Base-by-base conservation (phyloP, 2,888 invertebrate species). In the Beris morrisii region DNA sequence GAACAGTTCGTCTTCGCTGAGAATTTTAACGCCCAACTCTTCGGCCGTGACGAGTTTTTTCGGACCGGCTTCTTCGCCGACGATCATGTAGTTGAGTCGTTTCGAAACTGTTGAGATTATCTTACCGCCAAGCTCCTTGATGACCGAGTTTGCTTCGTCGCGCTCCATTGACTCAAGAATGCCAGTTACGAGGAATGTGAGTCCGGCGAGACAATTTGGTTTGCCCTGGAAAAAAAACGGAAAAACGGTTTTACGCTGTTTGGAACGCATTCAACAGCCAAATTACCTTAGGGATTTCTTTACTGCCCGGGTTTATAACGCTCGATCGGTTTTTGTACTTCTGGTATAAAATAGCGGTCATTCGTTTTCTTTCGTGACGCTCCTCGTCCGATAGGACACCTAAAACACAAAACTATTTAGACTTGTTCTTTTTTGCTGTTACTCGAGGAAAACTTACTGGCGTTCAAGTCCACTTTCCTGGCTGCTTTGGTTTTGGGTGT, bases 161-260 rank as follows among this genome's bases (percentile, higher is more conserved):
- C 91, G 84, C 73, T 94, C 93, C 71, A 96, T 83, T 0, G 94
- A 94, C 75, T 96, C 95, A 54, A 95, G 81, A 2, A 95, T 90
- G 43, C 95, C 97, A 46, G 95, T 95, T 61, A 94, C 80, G 5
- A 93, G 77, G 74, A 93, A 92, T 4, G 86, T 87, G 65, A 87
- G 81, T 63, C 89, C 87, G 59, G 84, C 84, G 3, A 93, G 80
- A 75, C 93, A 93, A 75, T 88, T 83, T 13, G 87, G 85, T 61
- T 86, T 83, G 38, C 92, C 92, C 88, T 90, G 71, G 32, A 67
- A 65, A 13, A 11, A 52, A 52, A 32, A 13, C 12, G 15, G 11
- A 4, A 12, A 44, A 22, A 31, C 15, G 55, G 32, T 4, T 22
- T 22, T 22, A 22, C 22, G 22, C 22, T 22, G 22, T 22, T 22